phyloP scores from a whole-genome alignment of 92 coral and sea anemone species.

The Heliopora coerulea region DNA sequence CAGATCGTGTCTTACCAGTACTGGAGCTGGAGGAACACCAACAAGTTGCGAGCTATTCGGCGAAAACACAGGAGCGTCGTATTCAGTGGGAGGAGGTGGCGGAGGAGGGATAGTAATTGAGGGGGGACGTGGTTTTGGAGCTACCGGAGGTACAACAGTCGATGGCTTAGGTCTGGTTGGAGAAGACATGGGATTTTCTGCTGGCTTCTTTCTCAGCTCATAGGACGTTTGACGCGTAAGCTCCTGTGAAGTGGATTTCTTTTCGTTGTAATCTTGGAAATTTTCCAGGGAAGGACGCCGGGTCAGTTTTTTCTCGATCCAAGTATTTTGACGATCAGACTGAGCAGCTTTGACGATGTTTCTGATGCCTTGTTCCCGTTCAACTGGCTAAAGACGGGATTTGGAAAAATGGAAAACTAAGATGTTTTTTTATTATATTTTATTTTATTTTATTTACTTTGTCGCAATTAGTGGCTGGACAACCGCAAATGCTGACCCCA shows the following conservation, averaged over 20 bases:
- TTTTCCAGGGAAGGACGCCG: constrained; percentile 18
- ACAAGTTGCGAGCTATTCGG: neutral
- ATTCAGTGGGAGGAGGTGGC: constrained; percentile 31
- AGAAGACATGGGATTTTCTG: constrained; percentile 33
- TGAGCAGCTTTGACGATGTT: constrained; percentile 30
- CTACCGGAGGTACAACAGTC: neutral
- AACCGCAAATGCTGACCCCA: too few relatives aligned
- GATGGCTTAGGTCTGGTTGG: constrained; percentile 56
- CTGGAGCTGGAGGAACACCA: constrained; percentile 30
- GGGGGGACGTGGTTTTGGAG: constrained; percentile 54
- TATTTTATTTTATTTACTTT: too few relatives aligned
- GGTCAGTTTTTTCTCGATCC: constrained; percentile 36
- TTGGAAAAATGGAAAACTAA: too few relatives aligned
- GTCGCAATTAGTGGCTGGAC: too few relatives aligned
- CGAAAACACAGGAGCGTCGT: neutral
- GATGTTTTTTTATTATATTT: too few relatives aligned
- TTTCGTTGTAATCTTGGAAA: constrained; percentile 5
- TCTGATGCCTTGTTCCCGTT: neutral
- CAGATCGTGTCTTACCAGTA: constrained; percentile 10
- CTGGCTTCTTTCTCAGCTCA: constrained; percentile 36
- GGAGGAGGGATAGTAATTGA: constrained; percentile 32
- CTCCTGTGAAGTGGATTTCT: neutral
- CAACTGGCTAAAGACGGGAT: neutral
- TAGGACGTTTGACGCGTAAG: neutral
- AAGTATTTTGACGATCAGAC: constrained; percentile 37